Percentiles rank a stretch among this genome's conserved stretches.
Evolutionary conservation across 2,797 vertebrate genomes (phyloP).

Genomic region (Tangara arthus): DNA sequence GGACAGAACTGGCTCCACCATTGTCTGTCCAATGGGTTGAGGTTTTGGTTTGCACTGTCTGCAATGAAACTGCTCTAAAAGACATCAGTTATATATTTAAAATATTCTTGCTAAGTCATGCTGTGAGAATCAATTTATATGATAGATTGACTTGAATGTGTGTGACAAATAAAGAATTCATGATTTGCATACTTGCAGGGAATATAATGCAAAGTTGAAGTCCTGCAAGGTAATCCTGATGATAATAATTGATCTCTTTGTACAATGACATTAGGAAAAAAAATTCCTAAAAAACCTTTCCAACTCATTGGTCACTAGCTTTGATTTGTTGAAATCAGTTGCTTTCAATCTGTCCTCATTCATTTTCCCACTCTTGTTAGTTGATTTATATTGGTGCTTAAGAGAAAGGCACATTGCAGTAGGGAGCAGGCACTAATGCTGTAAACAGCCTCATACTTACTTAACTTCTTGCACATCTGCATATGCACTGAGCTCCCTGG

Average conservation of each 20-base stretch:
- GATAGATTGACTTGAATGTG: not conserved
- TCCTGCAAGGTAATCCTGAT: not conserved
- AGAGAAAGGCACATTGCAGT: not conserved
- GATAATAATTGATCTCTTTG: not conserved
- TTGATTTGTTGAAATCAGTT: not conserved
- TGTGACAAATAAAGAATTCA: not conserved
- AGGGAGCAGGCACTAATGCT: not conserved
- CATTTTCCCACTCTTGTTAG: not conserved
- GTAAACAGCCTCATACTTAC: not conserved
- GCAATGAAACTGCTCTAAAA: not conserved
- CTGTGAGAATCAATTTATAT: not conserved
- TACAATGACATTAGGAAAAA: not conserved
- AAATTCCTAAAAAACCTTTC: not conserved
- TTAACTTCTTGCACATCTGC: not conserved
- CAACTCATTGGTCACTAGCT: not conserved
- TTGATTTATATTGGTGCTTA: not conserved
- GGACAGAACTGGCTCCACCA: not conserved
- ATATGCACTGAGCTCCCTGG: not conserved
- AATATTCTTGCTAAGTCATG: not conserved
- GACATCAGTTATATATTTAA: not conserved
- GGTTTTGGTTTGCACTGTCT: not conserved
- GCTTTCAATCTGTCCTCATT: not conserved
- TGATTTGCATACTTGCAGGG: not conserved
- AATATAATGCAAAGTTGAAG: not conserved
- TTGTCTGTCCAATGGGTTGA: fast-evolving